A percentile compares a stretch with the other conserved stretches of the same genome.
These are phyloP conservation scores for Chionis minor DNA, from an alignment of 2,113 vertebrate genomes.

Conservation along the genomic window DNA sequence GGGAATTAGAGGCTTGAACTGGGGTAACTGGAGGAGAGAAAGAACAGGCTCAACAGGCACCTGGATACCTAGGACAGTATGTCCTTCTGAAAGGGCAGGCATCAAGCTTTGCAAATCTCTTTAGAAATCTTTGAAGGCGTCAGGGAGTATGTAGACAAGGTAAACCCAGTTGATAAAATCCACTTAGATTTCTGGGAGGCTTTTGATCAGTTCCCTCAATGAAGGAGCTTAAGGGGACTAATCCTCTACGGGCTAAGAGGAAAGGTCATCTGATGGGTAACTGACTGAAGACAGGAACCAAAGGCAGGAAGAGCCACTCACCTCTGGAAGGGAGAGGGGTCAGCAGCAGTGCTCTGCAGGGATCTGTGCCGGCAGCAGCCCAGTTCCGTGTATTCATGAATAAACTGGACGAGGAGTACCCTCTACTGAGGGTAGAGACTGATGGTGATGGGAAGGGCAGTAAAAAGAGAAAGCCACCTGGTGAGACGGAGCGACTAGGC, in stretches of 20 bases:
- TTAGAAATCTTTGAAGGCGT: background rate
- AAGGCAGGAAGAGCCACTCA: background rate
- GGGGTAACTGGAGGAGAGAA: background rate
- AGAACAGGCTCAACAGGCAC: background rate
- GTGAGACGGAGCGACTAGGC: background rate
- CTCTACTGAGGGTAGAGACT: background rate
- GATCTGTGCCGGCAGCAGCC: background rate
- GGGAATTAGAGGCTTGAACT: background rate
- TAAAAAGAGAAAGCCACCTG: background rate
- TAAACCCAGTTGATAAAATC: slow-evolving; percentile 23
- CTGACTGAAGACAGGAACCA: background rate
- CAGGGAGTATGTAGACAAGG: background rate
- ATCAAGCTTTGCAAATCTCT: background rate
- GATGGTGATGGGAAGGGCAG: background rate
- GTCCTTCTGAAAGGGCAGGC: background rate
- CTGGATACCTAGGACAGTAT: background rate
- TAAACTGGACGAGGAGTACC: background rate
- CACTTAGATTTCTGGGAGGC: background rate
- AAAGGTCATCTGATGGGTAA: background rate
- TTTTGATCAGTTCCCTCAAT: background rate
- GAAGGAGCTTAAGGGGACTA: background rate
- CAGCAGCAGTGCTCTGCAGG: background rate
- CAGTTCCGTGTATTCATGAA: background rate
- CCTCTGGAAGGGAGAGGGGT: background rate
- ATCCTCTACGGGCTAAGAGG: background rate